Percentiles rank a stretch among this genome's conserved stretches.
Conservation (phyloP, 2,797 vertebrate species). For the Pseudocheirus occidentalis region DNA sequence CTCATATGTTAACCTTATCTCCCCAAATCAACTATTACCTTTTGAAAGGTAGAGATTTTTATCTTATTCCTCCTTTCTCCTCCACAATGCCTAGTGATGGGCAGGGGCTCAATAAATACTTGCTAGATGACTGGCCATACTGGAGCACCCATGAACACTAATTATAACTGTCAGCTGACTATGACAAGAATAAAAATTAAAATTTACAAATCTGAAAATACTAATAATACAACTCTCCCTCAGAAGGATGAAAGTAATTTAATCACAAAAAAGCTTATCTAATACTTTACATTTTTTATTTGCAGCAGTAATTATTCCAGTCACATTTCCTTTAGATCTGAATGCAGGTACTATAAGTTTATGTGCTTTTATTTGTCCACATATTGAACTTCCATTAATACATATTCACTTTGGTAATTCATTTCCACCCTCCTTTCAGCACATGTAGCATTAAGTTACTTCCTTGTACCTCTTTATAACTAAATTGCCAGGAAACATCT, state of each 20-base stretch:
- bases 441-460: slow-evolving; percentile 50
- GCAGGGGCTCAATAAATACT: background rate
- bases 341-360: slow-evolving; percentile 17
- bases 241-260: slow-evolving; percentile 39
- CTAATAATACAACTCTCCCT: slow-evolving; percentile 24
- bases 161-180: background rate
- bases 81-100: background rate
- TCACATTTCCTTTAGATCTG: slow-evolving; percentile 26
- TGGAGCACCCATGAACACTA: background rate
- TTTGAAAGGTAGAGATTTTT: background rate
- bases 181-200: background rate
- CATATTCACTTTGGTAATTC: slow-evolving; percentile 15
- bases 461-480: slow-evolving; percentile 49
- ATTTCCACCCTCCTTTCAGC: slow-evolving; percentile 51
- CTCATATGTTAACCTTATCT: background rate
- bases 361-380: background rate
- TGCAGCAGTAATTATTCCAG: slow-evolving; percentile 12
- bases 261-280: slow-evolving; percentile 31
- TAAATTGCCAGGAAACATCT: slow-evolving; percentile 73
- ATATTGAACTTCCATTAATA: slow-evolving; percentile 37
- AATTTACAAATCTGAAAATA: background rate
- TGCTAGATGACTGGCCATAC: background rate
- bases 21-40: background rate
- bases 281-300: slow-evolving; percentile 16
- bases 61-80: background rate